Evolutionary conservation across 2,113 vertebrate species (phyloP), one percentile per base, ranked within the genome.

Genomic region (Hydrolagus affinis): DNA sequence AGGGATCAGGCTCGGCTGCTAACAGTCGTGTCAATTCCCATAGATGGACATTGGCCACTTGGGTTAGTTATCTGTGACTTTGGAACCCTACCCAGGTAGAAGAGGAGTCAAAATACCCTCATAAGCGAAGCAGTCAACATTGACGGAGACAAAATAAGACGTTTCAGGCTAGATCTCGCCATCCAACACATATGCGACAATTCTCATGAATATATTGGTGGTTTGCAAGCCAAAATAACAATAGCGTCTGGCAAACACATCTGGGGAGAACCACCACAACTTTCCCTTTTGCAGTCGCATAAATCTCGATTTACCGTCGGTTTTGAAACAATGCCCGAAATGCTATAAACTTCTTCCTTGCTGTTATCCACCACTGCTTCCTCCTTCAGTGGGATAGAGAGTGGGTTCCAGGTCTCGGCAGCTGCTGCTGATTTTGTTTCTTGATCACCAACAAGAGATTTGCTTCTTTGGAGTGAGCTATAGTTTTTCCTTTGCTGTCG

Each of bases 381-480:
- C n/a, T 25, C 59, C 59, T 17, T 66, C 60, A 28, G 11, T 80
- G 11, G 25, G 44, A 44, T 44, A 44, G 44, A 44, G 44, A 44
- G 44, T 44, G 44, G 23, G 59, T 11, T 64, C 14, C 19, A 62
- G 25, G 77, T 64, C 23, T 64, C n/a, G 15, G 32, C 60, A 83
- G 78, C 62, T 83, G 78, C 28, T 68, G 60, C 11, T 83, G 23
- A 66, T 83, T 83, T 83, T 23, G 28, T 28, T 66, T 68, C 66
- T 23, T 83, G 28, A 66, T 66, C 60, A 66, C 78, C 60, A 30
- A 68, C 23, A 28, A 60, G 60, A 66, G 78, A 66, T 66, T 28
- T 83, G 78, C 78, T 83, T 83, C 78, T 66, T 7, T 83, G 78
- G 78, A 83, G 59, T 25, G 60, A 83, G 25, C 25, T 32, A 72